Base-by-base conservation (phyloP, 2,113 vertebrate species). In the Percina caprodes region DNA sequence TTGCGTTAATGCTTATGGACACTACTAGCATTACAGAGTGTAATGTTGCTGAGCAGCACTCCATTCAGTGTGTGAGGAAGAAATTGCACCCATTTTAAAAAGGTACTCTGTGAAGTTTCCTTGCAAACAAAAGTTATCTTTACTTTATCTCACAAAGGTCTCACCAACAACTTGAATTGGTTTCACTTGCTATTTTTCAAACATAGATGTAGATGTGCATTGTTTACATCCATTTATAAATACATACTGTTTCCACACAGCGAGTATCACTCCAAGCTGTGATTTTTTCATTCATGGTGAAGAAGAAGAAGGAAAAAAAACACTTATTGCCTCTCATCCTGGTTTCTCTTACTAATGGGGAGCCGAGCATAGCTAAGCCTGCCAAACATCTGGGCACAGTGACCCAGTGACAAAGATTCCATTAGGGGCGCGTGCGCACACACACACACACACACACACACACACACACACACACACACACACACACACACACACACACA, bases 371-470 rank as follows among this genome's bases (percentile, higher is more conserved):
- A 58, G 65, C 66, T 83, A 79, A 90, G 82, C 83, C 58, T 69
- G 63, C 46, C 79, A 76, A 88, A 90, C 86, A 91, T 88, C 84
- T 89, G 84, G 86, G 51, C 61, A 63, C 21, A 55, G 56, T 89
- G 84, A 89, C 69, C 89, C 67, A 81, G 75, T 88, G 72, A 84
- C 77, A 81, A 69, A 88, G 66, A 78, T 83, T 84, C 69, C 68
- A 70, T 61, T 69, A 66, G 26, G 26, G 26, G 26, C 26, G 26
- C 26, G 30, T 2, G 30, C 30, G 30, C 30, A 30, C 2, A 39
- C 9, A 11, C 39, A 42, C 39, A 2, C 39, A 11, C 39, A 42
- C 8, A 2, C 39, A 8, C 39, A 42, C 9, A 11, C 39, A 11
- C 39, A 42, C 9, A 42, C 8, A 42, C 9, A 42, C 35, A 35